A percentile compares a stretch with the other conserved stretches of the same genome.
Conservation (phyloP, 23 tunicate species). For the Oikopleura albicans region DNA sequence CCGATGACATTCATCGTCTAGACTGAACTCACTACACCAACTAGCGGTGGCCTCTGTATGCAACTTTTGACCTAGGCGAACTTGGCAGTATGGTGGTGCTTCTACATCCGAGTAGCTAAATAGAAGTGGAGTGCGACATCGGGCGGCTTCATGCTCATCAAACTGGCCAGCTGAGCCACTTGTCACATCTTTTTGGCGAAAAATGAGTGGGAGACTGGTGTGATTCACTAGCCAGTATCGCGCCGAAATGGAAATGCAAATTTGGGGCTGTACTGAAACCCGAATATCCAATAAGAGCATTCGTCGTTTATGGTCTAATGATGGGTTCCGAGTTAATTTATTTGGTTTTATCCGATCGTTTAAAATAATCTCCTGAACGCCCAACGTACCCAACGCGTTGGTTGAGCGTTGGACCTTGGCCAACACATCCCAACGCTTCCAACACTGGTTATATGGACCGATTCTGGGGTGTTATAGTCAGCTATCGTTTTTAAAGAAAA, state of each 20-base stretch:
- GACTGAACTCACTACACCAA: neutral
- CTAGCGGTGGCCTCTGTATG: neutral
- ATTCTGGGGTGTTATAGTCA: too few relatives aligned
- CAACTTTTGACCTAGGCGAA: neutral
- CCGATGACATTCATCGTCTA: slow-evolving; percentile 11
- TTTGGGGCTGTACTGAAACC: slow-evolving; percentile 39
- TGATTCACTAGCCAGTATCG: slow-evolving; percentile 95
- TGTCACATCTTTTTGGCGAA: slow-evolving; percentile 43
- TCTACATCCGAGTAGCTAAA: slow-evolving; percentile 25
- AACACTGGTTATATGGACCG: too few relatives aligned
- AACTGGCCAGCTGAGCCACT: slow-evolving; percentile 64
- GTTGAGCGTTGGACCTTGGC: too few relatives aligned
- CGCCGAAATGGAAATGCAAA: slow-evolving; percentile 58
- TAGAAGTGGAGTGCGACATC: slow-evolving; percentile 55
- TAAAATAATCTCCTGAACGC: too few relatives aligned
- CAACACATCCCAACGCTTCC: too few relatives aligned
- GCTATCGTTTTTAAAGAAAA: too few relatives aligned
- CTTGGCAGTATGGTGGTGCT: neutral
- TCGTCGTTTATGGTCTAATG: neutral
- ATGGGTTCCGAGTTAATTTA: too few relatives aligned
- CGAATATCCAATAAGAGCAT: slow-evolving; percentile 58
- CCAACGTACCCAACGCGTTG: slow-evolving; percentile 45
- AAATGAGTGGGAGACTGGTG: slow-evolving; percentile 73
- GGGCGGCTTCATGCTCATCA: slow-evolving; percentile 59
- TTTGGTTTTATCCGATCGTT: too few relatives aligned